Base-by-base conservation (phyloP, 2,797 vertebrate species). In the Leptoclinus maculatus region DNA sequence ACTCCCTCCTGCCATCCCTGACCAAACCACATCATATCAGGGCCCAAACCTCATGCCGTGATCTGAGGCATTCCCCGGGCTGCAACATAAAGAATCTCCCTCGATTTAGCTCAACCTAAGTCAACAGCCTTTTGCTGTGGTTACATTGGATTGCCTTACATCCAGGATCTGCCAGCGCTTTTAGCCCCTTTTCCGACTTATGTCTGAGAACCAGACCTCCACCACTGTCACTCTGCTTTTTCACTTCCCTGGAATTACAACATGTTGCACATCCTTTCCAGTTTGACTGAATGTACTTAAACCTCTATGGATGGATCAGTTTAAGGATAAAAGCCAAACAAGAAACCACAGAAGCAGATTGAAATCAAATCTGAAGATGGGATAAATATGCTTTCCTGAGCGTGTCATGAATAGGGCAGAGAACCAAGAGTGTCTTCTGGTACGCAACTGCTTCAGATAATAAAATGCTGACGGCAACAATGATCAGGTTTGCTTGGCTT, bases 21-120 rank as follows among this genome's bases (percentile, higher is more conserved):
- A 86, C 89, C 76, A 88, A 87, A 93, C 93, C 91, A 90, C 92
- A 92, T 91, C 88, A 85, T 86, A 92, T 93, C 86, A 87, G 83
- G 74, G 81, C 72, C 75, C 78, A 91, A 94, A 92, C 88, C 89
- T 75, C 89, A 93, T 86, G 87, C 89, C 58, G 64, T 82, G 91
- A 94, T 91, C 89, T 83, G 83, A 94, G 66, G 86, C 90, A 89
- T 92, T 94, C 90, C 92, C 89, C 54, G 14, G 66, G 80, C 86
- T 86, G 81, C 76, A 90, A 80, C 87, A 90, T 75, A 85, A 91
- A 92, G 90, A 88, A 68, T 79, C 74, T 88, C 76, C 82, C 86
- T 90, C 85, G 80, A 87, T 93, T 90, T 88, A 84, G 87, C 54
- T 71, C 80, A 45, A 86, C 83, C 85, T 90, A 88, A 92, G 92